These are phyloP conservation scores for Euzetes globulus DNA, from an alignment of 2,888 invertebrate genomes.

Conservation along the genomic window DNA sequence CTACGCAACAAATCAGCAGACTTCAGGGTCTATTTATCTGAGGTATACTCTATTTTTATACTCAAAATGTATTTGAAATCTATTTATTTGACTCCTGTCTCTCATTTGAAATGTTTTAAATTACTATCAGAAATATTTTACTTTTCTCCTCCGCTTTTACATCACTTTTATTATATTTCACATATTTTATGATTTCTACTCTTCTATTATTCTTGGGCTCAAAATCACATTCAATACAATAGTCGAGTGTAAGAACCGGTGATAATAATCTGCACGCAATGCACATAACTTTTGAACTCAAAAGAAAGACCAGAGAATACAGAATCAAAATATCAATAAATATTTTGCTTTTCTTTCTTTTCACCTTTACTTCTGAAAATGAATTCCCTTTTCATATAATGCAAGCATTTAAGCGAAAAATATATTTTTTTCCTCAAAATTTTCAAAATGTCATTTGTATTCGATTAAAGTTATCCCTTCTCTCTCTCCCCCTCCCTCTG, in stretches of 20 bases:
- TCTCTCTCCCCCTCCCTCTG: no score
- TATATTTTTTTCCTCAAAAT: neutral
- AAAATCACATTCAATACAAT: no score
- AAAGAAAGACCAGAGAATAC: neutral
- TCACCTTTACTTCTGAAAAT: neutral
- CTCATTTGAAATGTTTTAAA: neutral
- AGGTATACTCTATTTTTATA: constrained; percentile 39
- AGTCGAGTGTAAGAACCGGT: no score
- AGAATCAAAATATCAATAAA: neutral
- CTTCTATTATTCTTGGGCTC: no score
- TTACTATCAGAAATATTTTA: neutral
- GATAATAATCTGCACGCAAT: neutral
- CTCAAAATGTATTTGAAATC: constrained; percentile 5
- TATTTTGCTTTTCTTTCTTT: neutral
- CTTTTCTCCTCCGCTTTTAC: neutral
- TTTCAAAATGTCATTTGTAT: no score
- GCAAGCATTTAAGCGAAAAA: neutral
- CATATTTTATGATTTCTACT: no score
- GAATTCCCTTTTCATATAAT: neutral
- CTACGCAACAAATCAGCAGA: constrained; percentile 77
- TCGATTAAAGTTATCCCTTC: no score
- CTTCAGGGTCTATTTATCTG: constrained; percentile 54
- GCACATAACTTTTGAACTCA: neutral
- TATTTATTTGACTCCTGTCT: neutral
- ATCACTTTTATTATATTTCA: neutral